Evolutionary conservation across 2,888 invertebrate genomes (phyloP), one percentile per base, ranked within the genome.

Genomic region (Drosophila cyrtoloma): DNA sequence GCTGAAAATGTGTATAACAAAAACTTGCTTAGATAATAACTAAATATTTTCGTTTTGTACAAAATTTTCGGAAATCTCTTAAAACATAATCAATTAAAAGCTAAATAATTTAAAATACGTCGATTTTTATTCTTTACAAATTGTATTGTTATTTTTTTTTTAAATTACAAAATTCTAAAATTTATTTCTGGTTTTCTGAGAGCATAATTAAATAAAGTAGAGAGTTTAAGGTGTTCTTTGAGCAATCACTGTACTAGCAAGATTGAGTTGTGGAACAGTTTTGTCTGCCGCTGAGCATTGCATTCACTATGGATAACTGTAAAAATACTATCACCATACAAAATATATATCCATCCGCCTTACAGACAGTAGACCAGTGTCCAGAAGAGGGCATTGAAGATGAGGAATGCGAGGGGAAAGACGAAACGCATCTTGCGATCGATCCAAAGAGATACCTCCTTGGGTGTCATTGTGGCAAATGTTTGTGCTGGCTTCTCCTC

Each of bases 361-460:
- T 91, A 94, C 28, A 94, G 89, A 82, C 95, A 95, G 89, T 95
- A 96, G 55, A 96, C 96, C 81, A 96, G 96, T 39, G 96, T 95
- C 96, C 97, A 97, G 91, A 97, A 97, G 58, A 97, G 94, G 52
- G 96, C 95, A 91, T 97, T 97, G 93, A 97, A 97, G 77, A 97
- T 94, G 26, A 97, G 91, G 90, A 97, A 97, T 14, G 96, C 94
- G 14, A 96, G 93, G 0, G 97, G 97, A 92, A 97, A 97, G 7
- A 96, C 94, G 42, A 97, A 94, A 52, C 97, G 94, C 62, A 97
- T 96, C 75, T 97, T 94, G 71, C 91, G 86, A 85, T 97, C 97
- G 81, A 97, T 97, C 97, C 97, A 97, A 57, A 96, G 96, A 71
- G 97, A 96, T 42, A 97, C 97, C 93, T 97, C 97, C 87, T 97